Evolutionary conservation across 2,113 vertebrate genomes (phyloP).

Genomic region (Enhydra lutris): DNA sequence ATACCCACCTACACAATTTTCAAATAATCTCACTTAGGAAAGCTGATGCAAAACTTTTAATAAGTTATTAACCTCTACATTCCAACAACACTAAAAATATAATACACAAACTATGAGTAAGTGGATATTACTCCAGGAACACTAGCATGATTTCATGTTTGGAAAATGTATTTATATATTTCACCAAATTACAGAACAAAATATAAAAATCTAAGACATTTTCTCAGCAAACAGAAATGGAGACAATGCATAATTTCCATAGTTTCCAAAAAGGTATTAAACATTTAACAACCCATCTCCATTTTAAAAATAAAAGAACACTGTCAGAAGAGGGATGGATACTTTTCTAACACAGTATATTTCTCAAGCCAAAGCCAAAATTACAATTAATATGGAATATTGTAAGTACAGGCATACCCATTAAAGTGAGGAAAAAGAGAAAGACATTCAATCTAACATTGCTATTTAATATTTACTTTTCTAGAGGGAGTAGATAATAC

Average conservation of each 20-base stretch:
- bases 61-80: background rate
- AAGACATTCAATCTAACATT: background rate
- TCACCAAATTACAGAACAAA: constrained; percentile 3
- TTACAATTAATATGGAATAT: background rate
- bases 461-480: background rate
- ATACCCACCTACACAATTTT: background rate
- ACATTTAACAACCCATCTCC: background rate
- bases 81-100: background rate
- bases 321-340: background rate
- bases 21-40: background rate
- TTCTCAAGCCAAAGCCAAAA: background rate
- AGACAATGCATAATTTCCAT: background rate
- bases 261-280: background rate
- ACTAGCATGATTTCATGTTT: background rate
- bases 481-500: background rate
- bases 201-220: background rate
- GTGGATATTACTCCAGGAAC: background rate
- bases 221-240: background rate
- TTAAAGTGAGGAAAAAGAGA: background rate
- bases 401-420: background rate
- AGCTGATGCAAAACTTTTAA: background rate
- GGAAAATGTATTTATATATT: background rate
- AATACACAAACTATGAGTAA: background rate
- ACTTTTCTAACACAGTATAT: background rate
- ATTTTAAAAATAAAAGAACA: background rate